phyloP scores from a whole-genome alignment of 2,888 invertebrate species.

The Altica lythri region DNA sequence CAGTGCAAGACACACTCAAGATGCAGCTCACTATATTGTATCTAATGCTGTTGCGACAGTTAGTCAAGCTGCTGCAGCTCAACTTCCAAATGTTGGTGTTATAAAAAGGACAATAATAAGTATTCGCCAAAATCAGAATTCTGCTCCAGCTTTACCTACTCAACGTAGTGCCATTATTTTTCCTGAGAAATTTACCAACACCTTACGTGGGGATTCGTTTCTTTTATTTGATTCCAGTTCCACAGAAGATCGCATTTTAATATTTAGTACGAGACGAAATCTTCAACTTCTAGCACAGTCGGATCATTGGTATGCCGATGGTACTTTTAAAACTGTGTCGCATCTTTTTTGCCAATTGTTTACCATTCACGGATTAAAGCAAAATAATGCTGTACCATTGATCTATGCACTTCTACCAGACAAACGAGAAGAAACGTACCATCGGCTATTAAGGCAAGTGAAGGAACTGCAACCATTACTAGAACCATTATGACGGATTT shows the following conservation, averaged over 20 bases:
- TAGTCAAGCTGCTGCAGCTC: too few relatives aligned
- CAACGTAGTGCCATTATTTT: neutral
- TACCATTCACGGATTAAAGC: conserved; percentile 4
- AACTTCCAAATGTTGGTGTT: neutral
- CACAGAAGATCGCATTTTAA: neutral
- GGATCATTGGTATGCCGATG: neutral
- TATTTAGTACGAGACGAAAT: neutral
- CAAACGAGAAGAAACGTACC: neutral
- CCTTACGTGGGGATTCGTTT: neutral
- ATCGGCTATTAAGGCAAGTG: neutral
- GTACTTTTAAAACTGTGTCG: neutral
- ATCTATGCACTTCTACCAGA: conserved; percentile 6
- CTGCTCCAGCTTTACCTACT: neutral
- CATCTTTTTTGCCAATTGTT: conserved; percentile 1
- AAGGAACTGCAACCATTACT: neutral
- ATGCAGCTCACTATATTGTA: neutral
- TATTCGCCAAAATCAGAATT: neutral
- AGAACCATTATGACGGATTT: neutral
- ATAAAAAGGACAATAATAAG: neutral
- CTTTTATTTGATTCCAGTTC: neutral
- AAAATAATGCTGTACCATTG: conserved; percentile 3
- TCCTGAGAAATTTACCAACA: neutral
- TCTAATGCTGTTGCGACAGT: neutral
- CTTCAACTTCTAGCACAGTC: neutral
- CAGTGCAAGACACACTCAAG: too few relatives aligned